Percentiles rank a stretch among this genome's conserved stretches.
Evolutionary conservation across 2,888 invertebrate species (phyloP).

Genomic region (Seira ritae): DNA sequence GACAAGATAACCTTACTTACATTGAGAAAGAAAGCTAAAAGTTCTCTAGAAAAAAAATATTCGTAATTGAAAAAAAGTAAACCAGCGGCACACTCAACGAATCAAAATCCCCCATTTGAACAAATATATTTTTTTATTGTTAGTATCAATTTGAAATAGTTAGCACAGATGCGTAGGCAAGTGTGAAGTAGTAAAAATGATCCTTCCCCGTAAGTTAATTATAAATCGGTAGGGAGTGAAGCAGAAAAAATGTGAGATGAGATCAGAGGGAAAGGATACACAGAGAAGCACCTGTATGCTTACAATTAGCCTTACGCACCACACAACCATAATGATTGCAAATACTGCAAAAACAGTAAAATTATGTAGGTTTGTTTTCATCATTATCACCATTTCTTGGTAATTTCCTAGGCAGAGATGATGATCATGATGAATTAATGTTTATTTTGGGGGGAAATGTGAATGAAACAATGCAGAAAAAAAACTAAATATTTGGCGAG

Average conservation of each 20-base stretch:
- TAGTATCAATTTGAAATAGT: neutral
- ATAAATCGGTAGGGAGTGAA: too few species aligned
- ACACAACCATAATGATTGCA: too few species aligned
- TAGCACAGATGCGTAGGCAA: slow-evolving; percentile 45
- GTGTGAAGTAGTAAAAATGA: slow-evolving; percentile 30
- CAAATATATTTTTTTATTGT: neutral
- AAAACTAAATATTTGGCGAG: slow-evolving; percentile 34
- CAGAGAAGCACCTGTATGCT: too few species aligned
- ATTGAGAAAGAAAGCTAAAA: too few species aligned
- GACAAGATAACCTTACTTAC: too few species aligned
- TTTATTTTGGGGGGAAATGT: neutral
- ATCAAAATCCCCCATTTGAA: slow-evolving; percentile 8
- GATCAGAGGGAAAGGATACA: too few species aligned
- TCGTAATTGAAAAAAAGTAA: neutral
- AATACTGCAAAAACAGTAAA: too few species aligned
- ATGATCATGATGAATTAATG: neutral
- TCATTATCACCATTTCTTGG: neutral
- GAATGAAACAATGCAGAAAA: neutral
- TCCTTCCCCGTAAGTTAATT: too few species aligned
- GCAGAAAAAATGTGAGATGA: too few species aligned
- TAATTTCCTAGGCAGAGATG: neutral
- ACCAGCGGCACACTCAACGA: neutral
- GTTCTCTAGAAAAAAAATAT: too few species aligned
- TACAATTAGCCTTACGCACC: too few species aligned
- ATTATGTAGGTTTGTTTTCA: slow-evolving; percentile 16